phyloP scores from a whole-genome alignment of 2,888 invertebrate genomes.

The Phaonia tiefii region DNA sequence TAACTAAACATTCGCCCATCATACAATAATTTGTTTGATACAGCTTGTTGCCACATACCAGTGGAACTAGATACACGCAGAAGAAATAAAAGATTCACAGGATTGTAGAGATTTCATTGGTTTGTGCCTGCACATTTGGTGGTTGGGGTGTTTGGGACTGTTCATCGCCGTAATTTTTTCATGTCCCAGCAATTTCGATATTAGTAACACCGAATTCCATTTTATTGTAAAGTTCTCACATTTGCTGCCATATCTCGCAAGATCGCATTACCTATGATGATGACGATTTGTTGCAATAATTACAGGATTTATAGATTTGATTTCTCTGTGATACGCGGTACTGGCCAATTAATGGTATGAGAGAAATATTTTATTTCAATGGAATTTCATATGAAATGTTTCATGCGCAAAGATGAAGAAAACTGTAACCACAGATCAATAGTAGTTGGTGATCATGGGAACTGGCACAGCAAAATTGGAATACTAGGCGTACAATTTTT shows the following conservation, averaged over 20 bases:
- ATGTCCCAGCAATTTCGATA: constrained; percentile 69
- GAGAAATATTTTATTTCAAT: background rate
- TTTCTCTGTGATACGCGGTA: background rate
- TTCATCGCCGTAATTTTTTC: constrained; percentile 51
- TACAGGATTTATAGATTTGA: constrained; percentile 5
- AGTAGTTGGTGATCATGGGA: too few species aligned
- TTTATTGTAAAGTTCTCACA: constrained; percentile 75
- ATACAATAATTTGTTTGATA: background rate
- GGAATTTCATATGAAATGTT: background rate
- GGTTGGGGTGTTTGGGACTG: background rate
- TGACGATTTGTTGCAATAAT: constrained; percentile 16
- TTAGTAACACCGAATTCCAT: constrained; percentile 72
- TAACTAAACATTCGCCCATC: too few species aligned
- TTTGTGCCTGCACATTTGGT: background rate
- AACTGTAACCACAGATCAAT: background rate
- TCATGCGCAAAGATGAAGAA: background rate
- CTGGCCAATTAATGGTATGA: background rate
- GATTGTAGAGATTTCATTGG: background rate
- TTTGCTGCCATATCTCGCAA: constrained; percentile 44
- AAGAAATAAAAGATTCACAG: too few species aligned
- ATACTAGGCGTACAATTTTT: too few species aligned
- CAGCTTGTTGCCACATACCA: constrained; percentile 24
- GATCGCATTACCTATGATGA: constrained; percentile 42
- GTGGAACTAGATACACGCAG: constrained; percentile 10
- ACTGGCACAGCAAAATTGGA: too few species aligned